Evolutionary conservation across 2,888 invertebrate genomes (phyloP).

Genomic region (Elegia similella): DNA sequence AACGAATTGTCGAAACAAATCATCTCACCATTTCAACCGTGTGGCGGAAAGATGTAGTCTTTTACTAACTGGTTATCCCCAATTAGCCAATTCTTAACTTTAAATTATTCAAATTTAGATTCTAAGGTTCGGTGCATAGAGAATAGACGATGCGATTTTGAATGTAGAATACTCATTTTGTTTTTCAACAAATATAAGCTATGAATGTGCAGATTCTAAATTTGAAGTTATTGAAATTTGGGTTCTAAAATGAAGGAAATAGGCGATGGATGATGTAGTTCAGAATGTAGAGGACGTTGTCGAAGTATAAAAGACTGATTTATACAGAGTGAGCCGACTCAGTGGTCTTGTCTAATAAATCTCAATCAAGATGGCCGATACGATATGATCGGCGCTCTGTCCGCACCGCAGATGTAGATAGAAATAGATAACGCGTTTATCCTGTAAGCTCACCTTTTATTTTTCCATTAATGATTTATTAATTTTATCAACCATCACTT

Average conservation of each 20-base stretch:
- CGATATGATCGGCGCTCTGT: conserved; percentile 59
- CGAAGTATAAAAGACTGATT: conserved; percentile 46
- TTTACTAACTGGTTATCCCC: conserved; percentile 25
- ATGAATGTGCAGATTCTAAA: neutral
- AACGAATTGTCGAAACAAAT: conserved; percentile 62
- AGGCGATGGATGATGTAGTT: conserved; percentile 16
- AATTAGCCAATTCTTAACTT: neutral
- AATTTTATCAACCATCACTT: no score
- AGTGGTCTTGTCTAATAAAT: conserved; percentile 57
- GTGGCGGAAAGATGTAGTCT: conserved; percentile 43
- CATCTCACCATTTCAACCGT: conserved; percentile 39
- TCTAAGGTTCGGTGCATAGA: neutral
- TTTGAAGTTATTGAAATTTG: conserved; percentile 2
- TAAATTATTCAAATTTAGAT: neutral
- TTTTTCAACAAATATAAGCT: neutral
- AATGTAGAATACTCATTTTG: conserved; percentile 21
- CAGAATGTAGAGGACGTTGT: conserved; percentile 33
- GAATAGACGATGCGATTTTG: conserved; percentile 18
- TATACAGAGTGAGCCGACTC: conserved; percentile 49
- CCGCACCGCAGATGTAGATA: conserved; percentile 51
- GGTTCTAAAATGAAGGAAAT: neutral
- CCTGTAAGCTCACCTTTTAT: no score
- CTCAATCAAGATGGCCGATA: conserved; percentile 63
- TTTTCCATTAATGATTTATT: no score
- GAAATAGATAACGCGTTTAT: conserved; percentile 3